Base-by-base conservation (phyloP, 2,797 vertebrate genomes). In the Sebastes itinus region DNA sequence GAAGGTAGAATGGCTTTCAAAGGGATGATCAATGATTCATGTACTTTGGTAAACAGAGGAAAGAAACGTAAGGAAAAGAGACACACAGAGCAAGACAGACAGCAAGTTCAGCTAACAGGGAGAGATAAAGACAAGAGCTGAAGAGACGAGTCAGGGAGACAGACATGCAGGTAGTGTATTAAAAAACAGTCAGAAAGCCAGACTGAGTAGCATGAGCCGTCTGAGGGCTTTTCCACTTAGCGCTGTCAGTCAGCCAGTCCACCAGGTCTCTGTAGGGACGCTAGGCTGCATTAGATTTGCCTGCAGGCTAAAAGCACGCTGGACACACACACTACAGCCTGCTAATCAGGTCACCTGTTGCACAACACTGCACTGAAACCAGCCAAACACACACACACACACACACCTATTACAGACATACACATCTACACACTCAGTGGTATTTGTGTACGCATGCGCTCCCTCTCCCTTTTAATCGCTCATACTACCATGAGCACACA, bases 341-440 rank as follows among this genome's bases (percentile, higher is more conserved):
- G 72, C 70, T 88, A 90, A 94, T 88, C 80, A 86, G 90, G 89
- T 93, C 89, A 94, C 87, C 86, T 92, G 91, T 91, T 92, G 83
- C 85, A 87, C 78, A 90, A 86, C 70, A 74, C 71, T 73, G 32
- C 54, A 72, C 42, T 25, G 46, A 75, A 62, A 88, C 46, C 60
- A 71, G 55, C n/a, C 10, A 38, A 12, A 69, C 14, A 63, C 42
- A 6, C 4, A 35, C 14, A 69, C 13, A 63, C 42, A 6, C 4
- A 42, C 54, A 30, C 60, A 77, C 27, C 38, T 42, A 42, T 42
- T 42, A 42, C 38, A 42, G 14, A 52, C 12, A 46, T 10, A 54
- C 33, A 72, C 11, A 69, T 33, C 2, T 20, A 55, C 10, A 59
- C 25, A 66, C 46, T 4, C 23, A 38, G 10, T 8, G 3, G 56